Conservation (phyloP, 2,113 vertebrate species). For the Desmodus rotundus region DNA sequence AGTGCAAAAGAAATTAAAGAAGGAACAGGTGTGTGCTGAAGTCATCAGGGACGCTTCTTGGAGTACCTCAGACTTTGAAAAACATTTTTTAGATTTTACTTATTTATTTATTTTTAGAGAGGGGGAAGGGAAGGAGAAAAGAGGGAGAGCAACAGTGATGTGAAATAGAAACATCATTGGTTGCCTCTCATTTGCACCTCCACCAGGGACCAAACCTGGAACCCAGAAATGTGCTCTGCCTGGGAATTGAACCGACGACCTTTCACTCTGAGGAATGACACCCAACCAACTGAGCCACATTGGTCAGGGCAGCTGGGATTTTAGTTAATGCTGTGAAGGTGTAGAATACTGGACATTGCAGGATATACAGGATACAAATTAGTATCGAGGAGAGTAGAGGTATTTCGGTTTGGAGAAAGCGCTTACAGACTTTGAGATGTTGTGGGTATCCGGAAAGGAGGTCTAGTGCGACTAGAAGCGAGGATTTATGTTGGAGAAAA, state of each 20-base stretch:
- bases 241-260: no score
- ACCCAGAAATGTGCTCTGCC: no score
- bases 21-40: slow-evolving; percentile 18
- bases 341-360: background rate
- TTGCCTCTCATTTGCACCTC: no score
- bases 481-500: background rate
- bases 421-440: background rate
- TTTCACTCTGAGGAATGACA: no score
- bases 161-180: no score
- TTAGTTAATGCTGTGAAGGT: background rate
- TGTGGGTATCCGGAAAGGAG: background rate
- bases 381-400: background rate
- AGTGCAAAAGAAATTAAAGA: slow-evolving; percentile 50
- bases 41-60: slow-evolving; percentile 2
- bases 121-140: no score
- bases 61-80: background rate
- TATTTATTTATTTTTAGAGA: no score
- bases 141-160: no score
- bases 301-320: background rate
- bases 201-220: no score
- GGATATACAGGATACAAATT: background rate
- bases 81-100: no score
- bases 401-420: slow-evolving; percentile 12
- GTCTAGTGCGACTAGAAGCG: background rate
- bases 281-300: no score